phyloP scores from a whole-genome alignment of 2,888 invertebrate genomes.

The Leucophenga montana region DNA sequence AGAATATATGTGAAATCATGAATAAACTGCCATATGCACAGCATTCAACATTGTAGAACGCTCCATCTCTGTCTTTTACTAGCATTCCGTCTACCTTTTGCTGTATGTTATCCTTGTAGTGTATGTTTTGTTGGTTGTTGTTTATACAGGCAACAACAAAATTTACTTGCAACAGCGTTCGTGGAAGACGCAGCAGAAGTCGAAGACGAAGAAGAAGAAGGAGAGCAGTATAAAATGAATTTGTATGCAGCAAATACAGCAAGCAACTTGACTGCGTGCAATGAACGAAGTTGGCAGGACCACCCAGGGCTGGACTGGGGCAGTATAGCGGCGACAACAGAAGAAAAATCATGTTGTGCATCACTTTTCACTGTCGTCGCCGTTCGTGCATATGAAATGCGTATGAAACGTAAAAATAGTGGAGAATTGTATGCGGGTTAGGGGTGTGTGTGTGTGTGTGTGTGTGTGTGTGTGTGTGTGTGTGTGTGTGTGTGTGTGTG shows the following conservation, averaged over 20 bases:
- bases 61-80: slow-evolving; percentile 24
- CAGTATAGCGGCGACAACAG: not conserved
- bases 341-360: slow-evolving; percentile 27
- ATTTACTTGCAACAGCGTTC: slow-evolving; percentile 45
- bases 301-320: slow-evolving; percentile 12
- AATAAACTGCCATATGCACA: slow-evolving; percentile 68
- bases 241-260: too few relatives aligned
- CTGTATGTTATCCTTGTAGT: slow-evolving; percentile 21
- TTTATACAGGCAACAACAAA: slow-evolving; percentile 28
- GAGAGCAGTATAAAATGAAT: too few relatives aligned
- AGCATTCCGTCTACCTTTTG: not conserved
- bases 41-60: slow-evolving; percentile 48
- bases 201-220: too few relatives aligned
- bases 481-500: too few relatives aligned
- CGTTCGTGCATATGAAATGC: slow-evolving; percentile 18
- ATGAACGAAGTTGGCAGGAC: too few relatives aligned
- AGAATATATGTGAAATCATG: slow-evolving; percentile 66
- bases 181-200: slow-evolving; percentile 33
- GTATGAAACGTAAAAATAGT: too few relatives aligned
- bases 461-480: too few relatives aligned
- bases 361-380: slow-evolving; percentile 44
- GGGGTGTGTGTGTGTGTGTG: too few relatives aligned
- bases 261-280: too few relatives aligned
- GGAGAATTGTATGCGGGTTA: too few relatives aligned
- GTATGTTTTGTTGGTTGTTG: slow-evolving; percentile 3